Conservation (phyloP, 2,113 vertebrate genomes). For the Onychostruthus taczanowskii region DNA sequence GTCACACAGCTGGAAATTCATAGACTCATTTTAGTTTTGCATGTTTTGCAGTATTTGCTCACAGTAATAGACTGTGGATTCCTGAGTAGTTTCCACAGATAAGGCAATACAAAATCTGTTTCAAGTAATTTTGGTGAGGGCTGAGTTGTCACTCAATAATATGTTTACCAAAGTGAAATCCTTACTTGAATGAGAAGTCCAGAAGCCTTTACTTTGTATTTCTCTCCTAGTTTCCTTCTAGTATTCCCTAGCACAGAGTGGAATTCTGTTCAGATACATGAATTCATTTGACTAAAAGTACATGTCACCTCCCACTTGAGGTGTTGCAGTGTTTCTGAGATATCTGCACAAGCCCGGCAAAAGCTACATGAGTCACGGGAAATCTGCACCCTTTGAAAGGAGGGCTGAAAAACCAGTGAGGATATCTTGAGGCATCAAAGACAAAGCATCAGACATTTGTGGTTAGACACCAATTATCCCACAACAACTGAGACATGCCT, state of each 20-base stretch:
- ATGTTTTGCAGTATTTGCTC: not conserved
- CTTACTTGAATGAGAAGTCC: not conserved
- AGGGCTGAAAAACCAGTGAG: not conserved
- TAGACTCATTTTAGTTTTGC: not conserved
- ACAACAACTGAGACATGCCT: not conserved
- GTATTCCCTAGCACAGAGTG: not conserved
- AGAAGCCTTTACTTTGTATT: not conserved
- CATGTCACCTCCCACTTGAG: not conserved
- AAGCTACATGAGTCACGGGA: not conserved
- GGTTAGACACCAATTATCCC: not conserved
- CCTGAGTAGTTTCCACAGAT: not conserved
- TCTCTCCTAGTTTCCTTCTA: not conserved
- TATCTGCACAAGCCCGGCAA: not conserved
- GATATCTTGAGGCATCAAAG: not conserved
- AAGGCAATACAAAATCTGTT: not conserved
- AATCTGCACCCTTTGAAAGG: not conserved
- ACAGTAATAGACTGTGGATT: not conserved
- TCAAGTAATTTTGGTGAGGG: not conserved
- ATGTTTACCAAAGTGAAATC: not conserved
- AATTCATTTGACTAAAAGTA: not conserved
- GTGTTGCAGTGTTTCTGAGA: not conserved
- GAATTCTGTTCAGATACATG: not conserved
- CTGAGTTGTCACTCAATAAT: not conserved
- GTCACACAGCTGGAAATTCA: slow-evolving; percentile 7
- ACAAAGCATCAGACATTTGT: not conserved